These are phyloP conservation scores for Hephaestus fuliginosus DNA, from an alignment of 2,797 vertebrate genomes.

Conservation along the genomic window DNA sequence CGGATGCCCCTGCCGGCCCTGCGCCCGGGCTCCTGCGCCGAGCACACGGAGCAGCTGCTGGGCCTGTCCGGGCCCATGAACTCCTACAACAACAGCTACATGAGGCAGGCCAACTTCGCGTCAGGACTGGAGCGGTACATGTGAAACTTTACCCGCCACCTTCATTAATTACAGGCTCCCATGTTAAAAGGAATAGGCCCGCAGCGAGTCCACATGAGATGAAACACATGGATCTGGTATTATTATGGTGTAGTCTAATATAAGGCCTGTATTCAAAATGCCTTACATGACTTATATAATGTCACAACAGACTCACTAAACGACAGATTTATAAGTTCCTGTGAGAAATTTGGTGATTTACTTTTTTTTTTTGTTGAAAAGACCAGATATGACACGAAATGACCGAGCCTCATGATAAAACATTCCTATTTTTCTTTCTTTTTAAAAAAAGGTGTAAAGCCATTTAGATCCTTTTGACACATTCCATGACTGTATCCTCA, in stretches of 20 bases:
- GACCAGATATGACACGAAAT: slow-evolving; percentile 4
- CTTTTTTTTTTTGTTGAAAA: background rate
- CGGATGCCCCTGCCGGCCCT: slow-evolving; percentile 87
- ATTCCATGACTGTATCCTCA: slow-evolving; percentile 66
- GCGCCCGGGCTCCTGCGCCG: slow-evolving; percentile 86
- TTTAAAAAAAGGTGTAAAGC: slow-evolving; percentile 60
- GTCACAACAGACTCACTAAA: background rate
- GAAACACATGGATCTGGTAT: background rate
- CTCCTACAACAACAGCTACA: slow-evolving; percentile 89
- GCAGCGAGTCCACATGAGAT: background rate
- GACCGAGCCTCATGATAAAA: slow-evolving; percentile 56
- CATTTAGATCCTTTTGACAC: slow-evolving; percentile 67
- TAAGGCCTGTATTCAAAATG: background rate
- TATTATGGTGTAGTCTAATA: background rate
- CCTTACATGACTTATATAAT: background rate
- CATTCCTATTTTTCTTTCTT: slow-evolving; percentile 51
- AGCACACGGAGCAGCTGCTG: slow-evolving; percentile 91
- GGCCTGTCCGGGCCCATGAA: slow-evolving; percentile 86
- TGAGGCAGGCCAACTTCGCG: slow-evolving; percentile 91
- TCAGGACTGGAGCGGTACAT: slow-evolving; percentile 93
- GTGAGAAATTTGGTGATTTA: slow-evolving; percentile 1
- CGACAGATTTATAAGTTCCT: background rate
- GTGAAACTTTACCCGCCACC: slow-evolving; percentile 69
- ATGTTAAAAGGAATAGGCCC: background rate
- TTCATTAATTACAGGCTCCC: background rate